These are phyloP conservation scores for Halocynthia aurantium DNA, from an alignment of 23 tunicate genomes.

Conservation along the genomic window DNA sequence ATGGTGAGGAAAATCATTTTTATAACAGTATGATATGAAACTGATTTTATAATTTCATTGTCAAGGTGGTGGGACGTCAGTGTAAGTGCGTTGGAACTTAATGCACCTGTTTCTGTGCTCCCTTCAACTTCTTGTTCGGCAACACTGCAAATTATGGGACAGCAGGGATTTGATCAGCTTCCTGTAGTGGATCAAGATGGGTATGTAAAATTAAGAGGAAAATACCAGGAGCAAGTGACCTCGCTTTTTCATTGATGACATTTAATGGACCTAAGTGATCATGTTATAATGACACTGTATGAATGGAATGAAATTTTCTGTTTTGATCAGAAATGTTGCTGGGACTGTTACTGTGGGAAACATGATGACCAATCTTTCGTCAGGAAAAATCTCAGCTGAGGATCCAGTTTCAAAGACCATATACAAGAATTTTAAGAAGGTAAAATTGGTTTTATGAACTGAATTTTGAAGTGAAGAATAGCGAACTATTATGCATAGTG, in stretches of 20 bases:
- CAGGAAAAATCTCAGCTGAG: slow-evolving; percentile 24
- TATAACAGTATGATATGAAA: too few species aligned
- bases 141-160: slow-evolving; percentile 42
- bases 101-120: slow-evolving; percentile 35
- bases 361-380: slow-evolving; percentile 32
- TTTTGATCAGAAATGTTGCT: slow-evolving; percentile 21
- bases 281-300: not conserved
- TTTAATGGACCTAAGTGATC: not conserved
- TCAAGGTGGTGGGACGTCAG: slow-evolving; percentile 50
- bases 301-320: not conserved
- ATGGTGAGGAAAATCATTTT: not conserved
- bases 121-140: slow-evolving; percentile 45
- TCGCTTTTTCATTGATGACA: not conserved
- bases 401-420: slow-evolving; percentile 64
- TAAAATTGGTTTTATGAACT: not conserved
- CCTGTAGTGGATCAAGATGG: slow-evolving; percentile 63
- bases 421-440: slow-evolving; percentile 71
- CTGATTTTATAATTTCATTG: not conserved
- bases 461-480: not conserved
- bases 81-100: slow-evolving; percentile 32
- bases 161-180: slow-evolving; percentile 45
- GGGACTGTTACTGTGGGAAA: slow-evolving; percentile 56
- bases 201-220: slow-evolving; percentile 2
- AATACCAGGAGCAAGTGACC: not conserved
- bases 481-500: not conserved